Evolutionary conservation across 2,113 vertebrate species (phyloP), one percentile per base, ranked within the genome.

Genomic region (Indicator indicator): DNA sequence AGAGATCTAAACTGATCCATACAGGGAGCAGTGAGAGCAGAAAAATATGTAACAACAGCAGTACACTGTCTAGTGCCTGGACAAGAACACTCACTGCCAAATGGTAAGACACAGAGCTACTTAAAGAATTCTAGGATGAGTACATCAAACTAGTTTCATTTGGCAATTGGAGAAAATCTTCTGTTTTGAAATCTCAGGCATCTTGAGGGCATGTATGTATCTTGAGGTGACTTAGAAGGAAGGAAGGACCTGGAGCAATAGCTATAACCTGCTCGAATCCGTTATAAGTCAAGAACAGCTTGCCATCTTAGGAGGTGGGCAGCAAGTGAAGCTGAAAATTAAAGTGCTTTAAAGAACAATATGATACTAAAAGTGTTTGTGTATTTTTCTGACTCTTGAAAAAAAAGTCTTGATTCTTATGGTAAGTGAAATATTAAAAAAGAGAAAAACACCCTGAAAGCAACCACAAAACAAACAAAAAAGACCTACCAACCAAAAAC

Each of bases 321-420:
- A 83, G 68, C 38, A 63, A 68, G 30, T 24, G 12, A 86, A 80
- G 32, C 52, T 86, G 72, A 71, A 86, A 91, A 71, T 59, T 58
- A 42, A 33, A 69, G 26, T 12, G 8, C 12, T 77, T 77, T 54
- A 50, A 73, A 71, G 30, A 89, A 33, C 18, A 70, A 4, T 50
- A 11, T 7, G 5, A 63, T 78, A 40, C 19, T 5, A 26, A 27
- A 93, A 62, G 6, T 8, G 2, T 48, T 62, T 40, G 16, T 52
- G 42, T 14, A 16, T 52, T 83, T 93, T 48, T 33, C 32, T 70
- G 52, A 59, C 24, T 8, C 24, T 65, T 88, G 21, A 40, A 70
- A 95, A 55, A 30, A 8, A 83, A 73, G 8, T 9, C 24, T 90
- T 17, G 1, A 16, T 63, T 24, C 24, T 83, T 60, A 28, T 6